Evolutionary conservation across 2,113 vertebrate species (phyloP), one percentile per base, ranked within the genome.

Genomic region (Microcebus murinus): DNA sequence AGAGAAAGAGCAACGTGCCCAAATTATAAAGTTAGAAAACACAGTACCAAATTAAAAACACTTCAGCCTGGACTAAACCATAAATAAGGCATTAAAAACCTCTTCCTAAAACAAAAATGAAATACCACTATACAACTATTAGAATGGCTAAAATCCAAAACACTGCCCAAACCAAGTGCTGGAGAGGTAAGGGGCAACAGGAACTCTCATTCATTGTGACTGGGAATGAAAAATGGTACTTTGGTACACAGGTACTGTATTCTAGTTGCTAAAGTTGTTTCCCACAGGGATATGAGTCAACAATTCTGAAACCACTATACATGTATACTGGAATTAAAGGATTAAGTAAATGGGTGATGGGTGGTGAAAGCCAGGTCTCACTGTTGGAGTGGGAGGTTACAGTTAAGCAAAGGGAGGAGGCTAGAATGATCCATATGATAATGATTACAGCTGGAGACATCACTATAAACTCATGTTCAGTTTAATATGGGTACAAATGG

Each of bases 151-250:
- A 31, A 39, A 48, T 45, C 81, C 71, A 61, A 29, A 48, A 29
- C 27, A 27, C 70, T 31, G 84, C 39, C 36, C 29, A 10, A 11
- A 2, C 10, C 34, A 27, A 10, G 7, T 10, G 70, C 63, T 20
- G 6, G 74, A 18, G 34, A 61, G 76, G 2, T 1, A 31, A 12
- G 36, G 31, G 34, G 45, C 36, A 25, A 4, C 1, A 20, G 36
- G 39, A 13, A 6, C 21, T 10, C 13, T 39, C n/a, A 1, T 13
- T 12, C 71, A 27, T 0, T n/a, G 34, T 6, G 20, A 29, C 61
- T 17, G 34, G 63, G 36, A 5, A 74, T 1, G 25, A 27, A 6
- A 25, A 21, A 5, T 1, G 13, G 25, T 2, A 4, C 31, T 4
- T 4, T 9, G 77, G 34, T 10, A 25, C 20, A 11, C 0, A 31